Evolutionary conservation across 2,113 vertebrate species (phyloP).

Genomic region (Antennarius striatus): DNA sequence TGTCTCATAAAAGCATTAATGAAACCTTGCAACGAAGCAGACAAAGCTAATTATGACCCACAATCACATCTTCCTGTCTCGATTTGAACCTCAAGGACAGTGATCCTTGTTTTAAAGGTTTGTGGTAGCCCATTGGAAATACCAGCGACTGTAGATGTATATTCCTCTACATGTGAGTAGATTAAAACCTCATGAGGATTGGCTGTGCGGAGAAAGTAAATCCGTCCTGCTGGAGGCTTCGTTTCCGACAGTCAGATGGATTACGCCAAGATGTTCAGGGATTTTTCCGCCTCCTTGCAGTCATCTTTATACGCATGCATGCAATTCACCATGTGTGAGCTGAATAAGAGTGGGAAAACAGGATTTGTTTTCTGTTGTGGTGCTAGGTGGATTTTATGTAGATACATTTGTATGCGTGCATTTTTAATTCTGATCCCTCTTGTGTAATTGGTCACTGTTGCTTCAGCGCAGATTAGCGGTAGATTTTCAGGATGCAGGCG

Average conservation of each 20-base stretch:
- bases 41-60: constrained; percentile 38
- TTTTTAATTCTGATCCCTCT: too few relatives aligned
- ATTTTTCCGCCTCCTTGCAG: constrained; percentile 46
- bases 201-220: constrained; percentile 55
- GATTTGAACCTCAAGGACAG: constrained; percentile 14
- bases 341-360: constrained; percentile 1
- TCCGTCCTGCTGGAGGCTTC: constrained; percentile 57
- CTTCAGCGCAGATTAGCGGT: constrained; percentile 35
- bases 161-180: constrained; percentile 7
- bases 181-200: constrained; percentile 54
- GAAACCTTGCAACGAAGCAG: constrained; percentile 33
- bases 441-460: neutral
- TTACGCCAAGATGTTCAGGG: constrained; percentile 57
- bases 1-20: constrained; percentile 38
- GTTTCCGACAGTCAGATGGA: constrained; percentile 55
- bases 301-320: constrained; percentile 23
- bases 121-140: constrained; percentile 7
- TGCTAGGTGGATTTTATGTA: constrained; percentile 1
- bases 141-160: constrained; percentile 3
- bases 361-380: constrained; percentile 22
- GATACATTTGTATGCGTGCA: too few relatives aligned
- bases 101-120: constrained; percentile 10
- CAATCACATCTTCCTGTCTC: constrained; percentile 33
- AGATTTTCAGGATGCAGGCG: constrained; percentile 29
- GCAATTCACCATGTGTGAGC: constrained; percentile 23